Evolutionary conservation across 1,140 invertebrate genomes (phyloP).

Genomic region (Diachasma alloeum): DNA sequence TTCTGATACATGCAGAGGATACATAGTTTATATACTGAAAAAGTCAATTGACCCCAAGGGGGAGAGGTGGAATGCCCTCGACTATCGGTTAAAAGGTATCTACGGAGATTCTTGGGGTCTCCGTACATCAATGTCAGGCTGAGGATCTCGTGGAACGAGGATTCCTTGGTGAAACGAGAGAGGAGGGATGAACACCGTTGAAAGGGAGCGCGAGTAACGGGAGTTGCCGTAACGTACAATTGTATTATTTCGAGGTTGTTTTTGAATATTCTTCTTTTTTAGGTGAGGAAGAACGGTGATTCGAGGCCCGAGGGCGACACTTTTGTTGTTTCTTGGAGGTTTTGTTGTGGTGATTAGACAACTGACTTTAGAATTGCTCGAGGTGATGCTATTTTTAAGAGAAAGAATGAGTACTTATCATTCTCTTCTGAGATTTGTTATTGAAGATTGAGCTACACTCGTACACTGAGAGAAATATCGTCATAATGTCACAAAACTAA

Average conservation of each 20-base stretch:
- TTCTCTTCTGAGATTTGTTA: neutral
- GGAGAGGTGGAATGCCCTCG: slow-evolving; percentile 20
- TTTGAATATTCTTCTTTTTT: neutral
- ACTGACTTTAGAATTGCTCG: neutral
- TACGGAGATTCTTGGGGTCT: slow-evolving; percentile 22
- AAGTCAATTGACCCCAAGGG: neutral
- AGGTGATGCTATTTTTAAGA: neutral
- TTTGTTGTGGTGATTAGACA: neutral
- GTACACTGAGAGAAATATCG: too few species aligned
- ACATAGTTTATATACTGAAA: neutral
- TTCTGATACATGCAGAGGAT: slow-evolving; percentile 35
- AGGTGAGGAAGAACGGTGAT: neutral
- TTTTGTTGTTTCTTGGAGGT: too few species aligned
- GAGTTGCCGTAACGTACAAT: neutral
- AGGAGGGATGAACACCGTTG: neutral
- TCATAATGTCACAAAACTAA: too few species aligned
- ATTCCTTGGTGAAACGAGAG: neutral
- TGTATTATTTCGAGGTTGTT: neutral
- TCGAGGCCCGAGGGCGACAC: neutral
- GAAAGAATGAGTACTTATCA: neutral
- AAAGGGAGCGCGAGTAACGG: neutral
- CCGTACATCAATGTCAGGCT: slow-evolving; percentile 33
- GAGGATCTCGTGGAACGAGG: neutral
- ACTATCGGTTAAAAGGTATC: slow-evolving; percentile 18
- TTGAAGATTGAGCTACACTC: neutral